Evolutionary conservation across 2,113 vertebrate genomes (phyloP).

Genomic region (Notechis scutatus): DNA sequence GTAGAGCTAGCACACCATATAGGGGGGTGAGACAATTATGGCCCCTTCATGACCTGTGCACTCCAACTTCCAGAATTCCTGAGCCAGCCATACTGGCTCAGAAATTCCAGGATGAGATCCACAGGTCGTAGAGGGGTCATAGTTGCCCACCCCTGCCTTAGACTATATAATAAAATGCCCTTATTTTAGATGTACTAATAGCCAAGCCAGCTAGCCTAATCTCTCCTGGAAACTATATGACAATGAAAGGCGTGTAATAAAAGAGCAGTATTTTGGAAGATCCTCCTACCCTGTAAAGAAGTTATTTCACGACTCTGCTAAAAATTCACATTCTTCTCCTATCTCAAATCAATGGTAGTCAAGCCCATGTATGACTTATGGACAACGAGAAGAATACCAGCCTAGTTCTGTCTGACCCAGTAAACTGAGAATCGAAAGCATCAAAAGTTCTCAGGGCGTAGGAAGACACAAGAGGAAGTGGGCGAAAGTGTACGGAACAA

Average conservation of each 20-base stretch:
- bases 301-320: background rate
- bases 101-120: background rate
- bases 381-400: background rate
- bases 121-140: background rate
- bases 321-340: background rate
- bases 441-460: background rate
- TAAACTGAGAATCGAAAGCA: no score
- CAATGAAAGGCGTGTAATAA: background rate
- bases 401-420: background rate
- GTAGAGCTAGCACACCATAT: background rate
- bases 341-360: background rate
- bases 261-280: background rate
- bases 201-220: background rate
- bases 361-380: background rate
- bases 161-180: background rate
- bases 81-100: background rate
- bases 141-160: background rate
- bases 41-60: background rate
- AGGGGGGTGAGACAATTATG: background rate
- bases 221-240: background rate
- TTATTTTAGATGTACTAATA: background rate
- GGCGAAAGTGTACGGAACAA: background rate
- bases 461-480: background rate
- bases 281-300: background rate
- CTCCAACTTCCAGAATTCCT: background rate